Conservation (phyloP, 2,797 vertebrate species). For the Buceros bicornis region DNA sequence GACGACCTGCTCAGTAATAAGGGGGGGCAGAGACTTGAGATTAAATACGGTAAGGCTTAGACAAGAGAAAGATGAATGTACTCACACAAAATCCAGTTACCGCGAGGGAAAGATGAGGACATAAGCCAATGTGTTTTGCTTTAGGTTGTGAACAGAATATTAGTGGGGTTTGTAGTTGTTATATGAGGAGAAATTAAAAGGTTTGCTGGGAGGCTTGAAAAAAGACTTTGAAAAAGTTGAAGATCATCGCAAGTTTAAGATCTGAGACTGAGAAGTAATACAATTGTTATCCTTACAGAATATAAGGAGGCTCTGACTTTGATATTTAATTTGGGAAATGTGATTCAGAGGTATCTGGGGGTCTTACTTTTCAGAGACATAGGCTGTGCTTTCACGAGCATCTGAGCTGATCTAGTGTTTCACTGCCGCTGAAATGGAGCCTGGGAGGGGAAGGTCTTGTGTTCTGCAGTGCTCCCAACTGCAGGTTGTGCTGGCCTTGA, state of each 20-base stretch:
- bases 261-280: background rate
- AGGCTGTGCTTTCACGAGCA: background rate
- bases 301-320: background rate
- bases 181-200: background rate
- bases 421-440: background rate
- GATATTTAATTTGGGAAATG: background rate
- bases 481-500: conserved; percentile 8
- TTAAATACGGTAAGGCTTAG: background rate
- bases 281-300: background rate
- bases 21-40: background rate
- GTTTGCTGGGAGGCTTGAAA: background rate
- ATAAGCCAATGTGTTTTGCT: background rate
- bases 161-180: background rate
- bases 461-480: background rate
- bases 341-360: background rate
- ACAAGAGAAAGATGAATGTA: background rate
- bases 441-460: background rate
- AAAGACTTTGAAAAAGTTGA: background rate
- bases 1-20: background rate
- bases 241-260: background rate
- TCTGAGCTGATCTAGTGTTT: background rate
- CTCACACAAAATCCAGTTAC: background rate
- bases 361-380: background rate
- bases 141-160: background rate
- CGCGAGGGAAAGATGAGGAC: background rate